These are phyloP conservation scores for Pristionchus arcanus DNA, from an alignment of 2,888 invertebrate species.

Conservation along the genomic window DNA sequence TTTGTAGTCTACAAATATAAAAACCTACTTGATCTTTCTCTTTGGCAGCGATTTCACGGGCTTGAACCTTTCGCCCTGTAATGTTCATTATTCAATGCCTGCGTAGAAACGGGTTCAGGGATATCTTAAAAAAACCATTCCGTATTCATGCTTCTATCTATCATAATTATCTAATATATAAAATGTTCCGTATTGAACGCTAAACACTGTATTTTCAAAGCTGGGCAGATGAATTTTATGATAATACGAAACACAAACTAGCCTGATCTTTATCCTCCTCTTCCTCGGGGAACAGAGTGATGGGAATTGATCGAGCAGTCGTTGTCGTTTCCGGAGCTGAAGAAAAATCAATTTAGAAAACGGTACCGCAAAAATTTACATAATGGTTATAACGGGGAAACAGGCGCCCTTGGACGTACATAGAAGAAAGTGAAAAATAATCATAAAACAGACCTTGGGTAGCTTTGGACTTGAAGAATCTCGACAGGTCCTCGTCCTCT, in stretches of 20 bases:
- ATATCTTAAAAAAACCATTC: too few relatives aligned
- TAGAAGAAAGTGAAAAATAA: neutral
- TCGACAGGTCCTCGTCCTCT: neutral
- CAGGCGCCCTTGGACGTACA: too few relatives aligned
- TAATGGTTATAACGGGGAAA: too few relatives aligned
- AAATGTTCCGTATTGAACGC: too few relatives aligned
- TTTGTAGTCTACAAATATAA: neutral
- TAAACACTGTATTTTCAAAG: too few relatives aligned
- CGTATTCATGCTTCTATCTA: too few relatives aligned
- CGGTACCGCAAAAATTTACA: too few relatives aligned
- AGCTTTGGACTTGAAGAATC: constrained; percentile 1
- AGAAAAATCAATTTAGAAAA: neutral
- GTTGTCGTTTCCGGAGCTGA: constrained; percentile 1
- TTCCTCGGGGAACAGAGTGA: constrained; percentile 48
- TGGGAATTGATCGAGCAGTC: neutral
- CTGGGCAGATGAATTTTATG: neutral
- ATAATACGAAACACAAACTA: neutral
- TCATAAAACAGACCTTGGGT: neutral
- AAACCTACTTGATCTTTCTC: constrained; percentile 50
- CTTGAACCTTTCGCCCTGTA: neutral
- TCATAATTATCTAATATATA: too few relatives aligned
- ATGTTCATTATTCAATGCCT: neutral
- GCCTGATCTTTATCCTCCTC: constrained; percentile 6
- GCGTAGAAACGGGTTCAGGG: neutral
- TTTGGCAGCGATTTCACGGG: constrained; percentile 29